Evolutionary conservation across 2,797 vertebrate species (phyloP), one percentile per base, ranked within the genome.

Genomic region (Syngnathus rostellatus): DNA sequence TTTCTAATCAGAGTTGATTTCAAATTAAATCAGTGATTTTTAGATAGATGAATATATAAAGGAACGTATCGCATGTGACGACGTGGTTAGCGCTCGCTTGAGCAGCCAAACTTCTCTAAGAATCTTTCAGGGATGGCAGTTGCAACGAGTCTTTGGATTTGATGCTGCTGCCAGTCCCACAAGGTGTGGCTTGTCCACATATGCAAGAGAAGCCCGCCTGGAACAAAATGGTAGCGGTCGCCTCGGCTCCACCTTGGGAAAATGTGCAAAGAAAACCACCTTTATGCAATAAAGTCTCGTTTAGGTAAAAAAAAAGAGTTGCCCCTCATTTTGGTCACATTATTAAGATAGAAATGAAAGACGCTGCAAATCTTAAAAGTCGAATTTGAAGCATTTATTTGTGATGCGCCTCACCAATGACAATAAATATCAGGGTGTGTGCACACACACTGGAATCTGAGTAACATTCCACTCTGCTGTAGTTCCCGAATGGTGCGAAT

Each of bases 241-340:
- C 46, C 85, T 83, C 81, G 81, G 75, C 31, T 51, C 50, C 25
- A 31, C 9, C 45, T 48, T 19, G 17, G 19, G 8, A 41, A 41
- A 41, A 41, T 41, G 40, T 41, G 7, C 45, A 16, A 6, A 5
- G 12, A 2, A 79, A 83, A 92, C 92, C 92, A 92, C 94, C 94
- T 95, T 96, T 94, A 95, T 95, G 94, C 94, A 95, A 95, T 95
- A 95, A 94, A 94, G 91, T 65, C 71, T 94, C 92, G 87, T 72
- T 88, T 92, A 90, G 88, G 88, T 89, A 88, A 67, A 84, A 86
- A 86, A 86, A 61, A 23, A 23, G 23, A 23, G 5, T 16, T 40
- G 19, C 5, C 31, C 31, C 31, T 31, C 31, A 2, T 31, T 31
- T 41, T 41, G 40, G 10, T 41, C 8, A 7, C 8, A 40, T 40